Conservation (phyloP, 1,140 invertebrate species). For the Drosophila suzukii region DNA sequence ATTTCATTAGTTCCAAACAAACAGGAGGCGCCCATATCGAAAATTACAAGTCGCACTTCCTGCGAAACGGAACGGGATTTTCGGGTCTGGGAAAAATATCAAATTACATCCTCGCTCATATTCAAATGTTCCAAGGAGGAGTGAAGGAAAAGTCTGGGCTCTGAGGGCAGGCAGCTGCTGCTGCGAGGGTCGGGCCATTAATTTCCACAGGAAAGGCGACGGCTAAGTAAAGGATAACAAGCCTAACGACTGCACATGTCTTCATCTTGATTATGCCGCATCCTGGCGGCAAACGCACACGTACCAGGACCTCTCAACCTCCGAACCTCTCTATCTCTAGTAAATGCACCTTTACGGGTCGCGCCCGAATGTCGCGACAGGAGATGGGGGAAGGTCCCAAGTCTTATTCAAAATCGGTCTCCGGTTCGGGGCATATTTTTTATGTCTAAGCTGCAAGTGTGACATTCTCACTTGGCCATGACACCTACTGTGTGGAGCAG, state of each 20-base stretch:
- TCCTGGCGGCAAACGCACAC: constrained; percentile 45
- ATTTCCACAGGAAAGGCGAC: constrained; percentile 61
- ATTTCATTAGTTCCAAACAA: constrained; percentile 82
- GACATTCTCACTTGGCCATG: constrained; percentile 77
- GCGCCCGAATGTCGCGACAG: constrained; percentile 38
- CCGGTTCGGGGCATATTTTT: constrained; percentile 43
- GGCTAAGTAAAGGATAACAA: constrained; percentile 76
- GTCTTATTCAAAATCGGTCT: constrained; percentile 22
- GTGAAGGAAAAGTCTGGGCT: constrained; percentile 27
- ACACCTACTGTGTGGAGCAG: constrained; percentile 52
- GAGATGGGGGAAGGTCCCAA: constrained; percentile 2
- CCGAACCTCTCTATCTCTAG: constrained; percentile 18
- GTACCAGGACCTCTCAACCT: constrained; percentile 48
- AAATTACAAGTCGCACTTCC: constrained; percentile 69
- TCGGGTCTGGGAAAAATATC: constrained; percentile 59
- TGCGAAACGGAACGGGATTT: constrained; percentile 24
- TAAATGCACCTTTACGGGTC: constrained; percentile 57
- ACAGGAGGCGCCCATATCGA: constrained; percentile 67
- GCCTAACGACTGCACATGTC: constrained; percentile 72
- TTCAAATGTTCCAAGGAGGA: constrained; percentile 56
- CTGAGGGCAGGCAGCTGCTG: constrained; percentile 53
- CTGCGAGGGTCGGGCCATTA: constrained; percentile 56
- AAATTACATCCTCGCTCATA: constrained; percentile 61
- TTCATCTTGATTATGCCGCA: constrained; percentile 65
- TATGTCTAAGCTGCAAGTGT: constrained; percentile 68